Base-by-base conservation (phyloP, 2,113 vertebrate species). In the Diadophis punctatus region DNA sequence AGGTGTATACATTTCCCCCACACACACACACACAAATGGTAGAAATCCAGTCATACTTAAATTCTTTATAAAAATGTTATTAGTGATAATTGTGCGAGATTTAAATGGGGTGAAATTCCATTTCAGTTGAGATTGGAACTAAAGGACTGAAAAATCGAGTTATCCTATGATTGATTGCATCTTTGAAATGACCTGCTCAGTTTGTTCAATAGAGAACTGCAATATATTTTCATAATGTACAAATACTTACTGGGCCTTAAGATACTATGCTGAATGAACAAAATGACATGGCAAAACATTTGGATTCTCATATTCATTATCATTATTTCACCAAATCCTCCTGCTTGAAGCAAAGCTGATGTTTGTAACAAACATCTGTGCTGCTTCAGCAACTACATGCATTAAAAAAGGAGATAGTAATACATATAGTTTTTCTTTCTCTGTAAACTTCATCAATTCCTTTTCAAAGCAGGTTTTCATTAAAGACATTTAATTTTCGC, bases 351-450 rank as follows among this genome's bases (percentile, higher is more conserved):
- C 89, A 87, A 86, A 96, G 90, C 52, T 30, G 63, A 51, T 68
- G 49, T 93, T 94, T 91, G 58, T 92, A 87, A 18, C 87, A 86
- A 85, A 48, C 52, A 88, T 87, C 85, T 94, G 91, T 94, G 91
- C 80, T 93, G 23, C 90, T 93, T 95, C 22, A 94, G 93, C 51
- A 95, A 87, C 91, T n/a, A 94, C 93, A 46, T 96, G 91, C 97
- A 97, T 98, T 98, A 98, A 97, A 98, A 98, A 98, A 98, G 98
- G 98, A 97, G 90, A 96, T 97, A 97, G 97, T 96, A 96, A 97
- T 95, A 97, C 97, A 96, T 96, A 95, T 56, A 95, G 91, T 94
- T 97, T 96, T 97, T 96, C 93, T 98, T 98, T 98, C 46, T 94
- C 93, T 93, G 94, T 97, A 95, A 96, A 96, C 95, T 91, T 95